Percentiles rank a stretch among this genome's conserved stretches.
phyloP scores from a whole-genome alignment of 2,113 vertebrate species.

The Lethenteron reissneri region DNA sequence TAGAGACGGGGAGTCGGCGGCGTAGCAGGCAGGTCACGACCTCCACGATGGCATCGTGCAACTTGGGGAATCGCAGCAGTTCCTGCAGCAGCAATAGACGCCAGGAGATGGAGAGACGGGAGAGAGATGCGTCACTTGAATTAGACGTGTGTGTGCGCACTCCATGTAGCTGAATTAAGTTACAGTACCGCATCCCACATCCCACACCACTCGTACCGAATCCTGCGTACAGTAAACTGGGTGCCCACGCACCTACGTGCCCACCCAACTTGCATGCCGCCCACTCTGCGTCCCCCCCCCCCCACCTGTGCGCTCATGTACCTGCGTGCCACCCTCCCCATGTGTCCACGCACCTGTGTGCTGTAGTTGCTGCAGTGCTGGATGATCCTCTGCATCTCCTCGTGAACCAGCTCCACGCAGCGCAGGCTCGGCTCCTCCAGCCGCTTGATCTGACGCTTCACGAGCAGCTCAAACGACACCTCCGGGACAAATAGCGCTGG shows the following conservation, averaged over 20 bases:
- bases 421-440: constrained; percentile 86
- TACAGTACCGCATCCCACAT: too few species aligned
- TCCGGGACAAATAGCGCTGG: constrained; percentile 91
- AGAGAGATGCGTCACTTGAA: too few species aligned
- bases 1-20: constrained; percentile 72
- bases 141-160: too few species aligned
- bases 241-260: background rate
- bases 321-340: background rate
- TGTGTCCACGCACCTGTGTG: constrained; percentile 42
- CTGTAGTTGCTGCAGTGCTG: constrained; percentile 97
- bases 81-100: constrained; percentile 27
- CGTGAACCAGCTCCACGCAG: constrained; percentile 88
- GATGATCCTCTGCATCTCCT: constrained; percentile 97
- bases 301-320: background rate
- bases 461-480: constrained; percentile 80
- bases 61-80: constrained; percentile 75
- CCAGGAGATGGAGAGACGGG: too few species aligned
- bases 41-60: constrained; percentile 96
- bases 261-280: background rate
- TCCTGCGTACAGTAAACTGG: too few species aligned
- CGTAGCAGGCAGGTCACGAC: constrained; percentile 83
- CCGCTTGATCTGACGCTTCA: constrained; percentile 85
- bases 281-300: too few species aligned
- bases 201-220: too few species aligned
- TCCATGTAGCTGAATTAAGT: too few species aligned